Evolutionary conservation across 2,113 vertebrate species (phyloP).

Genomic region (Pelmatolapia mariae): DNA sequence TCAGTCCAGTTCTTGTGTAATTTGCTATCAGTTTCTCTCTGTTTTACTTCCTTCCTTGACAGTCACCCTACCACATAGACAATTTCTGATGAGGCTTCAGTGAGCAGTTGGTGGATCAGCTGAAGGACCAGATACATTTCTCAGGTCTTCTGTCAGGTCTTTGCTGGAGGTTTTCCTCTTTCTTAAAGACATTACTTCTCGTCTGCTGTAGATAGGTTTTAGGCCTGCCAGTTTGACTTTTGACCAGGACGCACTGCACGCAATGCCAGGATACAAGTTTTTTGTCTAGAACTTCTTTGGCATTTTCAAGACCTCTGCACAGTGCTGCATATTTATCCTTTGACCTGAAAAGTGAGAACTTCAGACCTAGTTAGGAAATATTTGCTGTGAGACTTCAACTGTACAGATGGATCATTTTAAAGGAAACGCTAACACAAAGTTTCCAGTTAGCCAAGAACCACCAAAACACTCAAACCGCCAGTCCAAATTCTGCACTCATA

Average conservation of each 20-base stretch:
- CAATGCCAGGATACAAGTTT: neutral
- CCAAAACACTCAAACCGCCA: neutral
- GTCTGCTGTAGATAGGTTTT: neutral
- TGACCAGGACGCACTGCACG: neutral
- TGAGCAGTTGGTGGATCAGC: neutral
- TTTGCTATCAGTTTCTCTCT: neutral
- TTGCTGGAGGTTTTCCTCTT: neutral
- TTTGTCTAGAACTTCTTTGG: neutral
- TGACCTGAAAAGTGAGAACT: neutral
- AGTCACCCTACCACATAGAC: neutral
- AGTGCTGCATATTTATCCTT: neutral
- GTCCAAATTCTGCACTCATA: neutral
- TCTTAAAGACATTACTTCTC: neutral
- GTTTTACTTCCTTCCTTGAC: neutral
- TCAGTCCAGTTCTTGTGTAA: neutral
- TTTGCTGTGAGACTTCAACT: neutral
- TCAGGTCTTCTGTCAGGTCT: neutral
- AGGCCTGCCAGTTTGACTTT: neutral
- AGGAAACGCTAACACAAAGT: neutral
- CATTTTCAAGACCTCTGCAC: neutral
- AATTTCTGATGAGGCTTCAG: neutral
- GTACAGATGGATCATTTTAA: neutral
- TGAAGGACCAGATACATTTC: neutral
- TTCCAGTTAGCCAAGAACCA: neutral
- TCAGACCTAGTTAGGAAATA: neutral